Base-by-base conservation (phyloP, 2,797 vertebrate species). In the Sternotherus odoratus region DNA sequence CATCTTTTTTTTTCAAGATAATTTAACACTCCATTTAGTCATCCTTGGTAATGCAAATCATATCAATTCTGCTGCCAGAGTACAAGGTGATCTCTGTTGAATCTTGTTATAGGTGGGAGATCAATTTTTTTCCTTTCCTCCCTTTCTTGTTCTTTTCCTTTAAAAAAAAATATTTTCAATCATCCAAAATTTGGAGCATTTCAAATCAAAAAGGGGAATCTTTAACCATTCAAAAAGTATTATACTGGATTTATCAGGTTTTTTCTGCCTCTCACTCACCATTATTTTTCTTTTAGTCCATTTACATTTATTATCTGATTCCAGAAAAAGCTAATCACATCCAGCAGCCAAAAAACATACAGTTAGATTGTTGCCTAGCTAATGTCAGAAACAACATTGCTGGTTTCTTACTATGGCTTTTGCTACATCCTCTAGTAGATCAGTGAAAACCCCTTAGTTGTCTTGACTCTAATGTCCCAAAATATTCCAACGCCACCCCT, bases 21-120 rank as follows among this genome's bases (percentile, higher is more conserved):
- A 97, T 96, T 97, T 98, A 95, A 96, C 88, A 97, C 85, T 91
- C 91, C 87, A 96, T 94, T 97, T 97, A 97, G 90, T 96, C 75
- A 96, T 96, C 96, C 84, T 97, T 95, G 90, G 90, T 94, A 95
- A 97, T 94, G 94, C 77, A 96, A 96, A 96, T 96, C 91, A 83
- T 75, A 95, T 92, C 90, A 94, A 91, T 79, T 89, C 86, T 95
- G 33, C 77, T 96, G 96, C 92, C 94, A 91, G 79, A 80, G 90
- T 96, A 90, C 94, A 96, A 96, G 94, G 94, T 97, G 96, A 96
- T 95, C 94, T 97, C 93, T 87, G 92, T 92, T 94, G 95, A 95
- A 95, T 95, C 89, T 87, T 86, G 84, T 87, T 46, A 86, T 93
- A 97, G 95, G 90, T 88, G 88, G 94, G 89, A 93, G 94, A 92